Evolutionary conservation across 2,888 invertebrate species (phyloP).

Genomic region (Macrophya alboannulata): DNA sequence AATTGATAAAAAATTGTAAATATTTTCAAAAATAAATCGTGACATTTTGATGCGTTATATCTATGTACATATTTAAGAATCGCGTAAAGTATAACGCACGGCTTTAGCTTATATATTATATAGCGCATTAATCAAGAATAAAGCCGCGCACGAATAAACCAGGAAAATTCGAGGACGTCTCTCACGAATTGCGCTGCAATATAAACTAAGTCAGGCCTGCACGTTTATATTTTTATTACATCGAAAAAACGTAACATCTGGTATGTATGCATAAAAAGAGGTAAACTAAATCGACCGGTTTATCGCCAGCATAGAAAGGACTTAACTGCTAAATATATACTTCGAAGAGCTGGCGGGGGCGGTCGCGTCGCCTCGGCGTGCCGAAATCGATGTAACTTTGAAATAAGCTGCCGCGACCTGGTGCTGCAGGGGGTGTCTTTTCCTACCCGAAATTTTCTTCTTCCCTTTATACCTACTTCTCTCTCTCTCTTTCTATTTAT

Average conservation of each 20-base stretch:
- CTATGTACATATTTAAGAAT: not conserved
- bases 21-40: not conserved
- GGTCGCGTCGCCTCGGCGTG: not conserved
- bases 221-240: not conserved
- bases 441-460: slow-evolving; percentile 7
- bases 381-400: slow-evolving; percentile 24
- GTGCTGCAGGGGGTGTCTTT: not conserved
- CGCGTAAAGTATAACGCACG: slow-evolving; percentile 2
- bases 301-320: not conserved
- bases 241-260: not conserved
- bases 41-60: not conserved
- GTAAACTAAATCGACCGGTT: slow-evolving; percentile 7
- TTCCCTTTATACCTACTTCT: not conserved
- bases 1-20: too few species aligned
- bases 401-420: not conserved
- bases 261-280: not conserved
- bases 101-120: too few species aligned
- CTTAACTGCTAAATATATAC: slow-evolving; percentile 40
- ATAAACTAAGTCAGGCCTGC: not conserved
- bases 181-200: not conserved
- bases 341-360: slow-evolving; percentile 16
- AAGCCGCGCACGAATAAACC: not conserved
- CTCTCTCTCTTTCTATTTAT: not conserved
- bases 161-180: not conserved
- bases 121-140: not conserved